Conservation (phyloP, 2,113 vertebrate species). For the Cathartes aura region DNA sequence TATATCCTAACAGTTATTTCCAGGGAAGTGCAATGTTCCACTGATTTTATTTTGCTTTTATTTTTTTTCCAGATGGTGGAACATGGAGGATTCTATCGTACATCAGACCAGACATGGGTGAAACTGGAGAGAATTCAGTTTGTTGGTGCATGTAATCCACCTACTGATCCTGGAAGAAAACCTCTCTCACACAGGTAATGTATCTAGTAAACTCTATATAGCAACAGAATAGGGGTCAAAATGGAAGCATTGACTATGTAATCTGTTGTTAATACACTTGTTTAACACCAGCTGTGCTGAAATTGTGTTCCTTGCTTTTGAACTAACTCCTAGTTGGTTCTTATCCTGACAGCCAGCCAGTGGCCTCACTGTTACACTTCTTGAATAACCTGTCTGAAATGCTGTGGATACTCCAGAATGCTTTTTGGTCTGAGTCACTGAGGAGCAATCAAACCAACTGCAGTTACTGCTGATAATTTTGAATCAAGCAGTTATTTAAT, state of each 20-base stretch:
- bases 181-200: conserved; percentile 93
- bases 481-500: not conserved
- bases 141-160: conserved; percentile 97
- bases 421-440: not conserved
- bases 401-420: not conserved
- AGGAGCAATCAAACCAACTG: not conserved
- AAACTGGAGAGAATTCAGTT: conserved; percentile 99
- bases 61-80: conserved; percentile 91
- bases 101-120: conserved; percentile 97
- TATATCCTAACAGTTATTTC: not conserved
- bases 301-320: not conserved
- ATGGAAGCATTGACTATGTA: not conserved
- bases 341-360: accelerated
- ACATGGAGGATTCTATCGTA: conserved; percentile 97
- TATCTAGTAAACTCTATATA: not conserved
- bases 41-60: not conserved
- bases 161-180: conserved; percentile 96
- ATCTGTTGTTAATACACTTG: not conserved
- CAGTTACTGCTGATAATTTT: not conserved
- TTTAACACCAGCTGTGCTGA: not conserved
- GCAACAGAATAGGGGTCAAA: not conserved
- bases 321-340: not conserved
- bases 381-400: not conserved
- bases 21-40: not conserved
- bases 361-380: not conserved